Conservation (phyloP, 2,888 invertebrate species). For the Mythimna albipuncta region DNA sequence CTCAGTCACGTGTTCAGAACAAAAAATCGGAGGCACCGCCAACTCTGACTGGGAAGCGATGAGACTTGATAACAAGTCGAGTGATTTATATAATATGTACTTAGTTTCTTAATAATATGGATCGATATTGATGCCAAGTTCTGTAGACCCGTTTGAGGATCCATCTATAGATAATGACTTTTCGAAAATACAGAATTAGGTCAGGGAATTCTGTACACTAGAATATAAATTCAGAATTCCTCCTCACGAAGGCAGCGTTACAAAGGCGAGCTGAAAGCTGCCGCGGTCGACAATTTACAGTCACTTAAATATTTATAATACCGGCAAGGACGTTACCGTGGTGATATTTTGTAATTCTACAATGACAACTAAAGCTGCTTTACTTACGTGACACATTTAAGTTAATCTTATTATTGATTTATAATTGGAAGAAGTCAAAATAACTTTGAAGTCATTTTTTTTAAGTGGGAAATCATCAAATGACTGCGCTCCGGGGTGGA, state of each 20-base stretch:
- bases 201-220: background rate
- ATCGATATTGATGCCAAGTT: background rate
- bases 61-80: too few relatives aligned
- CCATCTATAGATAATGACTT: background rate
- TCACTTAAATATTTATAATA: slow-evolving; percentile 52
- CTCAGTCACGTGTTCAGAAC: too few relatives aligned
- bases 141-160: background rate
- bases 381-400: background rate
- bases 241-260: background rate
- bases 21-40: too few relatives aligned
- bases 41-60: background rate
- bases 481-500: too few relatives aligned
- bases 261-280: slow-evolving; percentile 6
- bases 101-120: too few relatives aligned
- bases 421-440: background rate
- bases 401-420: background rate
- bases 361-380: slow-evolving; percentile 8
- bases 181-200: background rate
- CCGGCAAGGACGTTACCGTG: slow-evolving; percentile 33
- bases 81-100: background rate
- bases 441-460: too few relatives aligned
- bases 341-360: slow-evolving; percentile 18
- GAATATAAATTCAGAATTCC: background rate
- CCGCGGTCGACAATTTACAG: slow-evolving; percentile 21
- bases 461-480: too few relatives aligned